Conservation (phyloP, 2,113 vertebrate genomes). For the Coturnix japonica region DNA sequence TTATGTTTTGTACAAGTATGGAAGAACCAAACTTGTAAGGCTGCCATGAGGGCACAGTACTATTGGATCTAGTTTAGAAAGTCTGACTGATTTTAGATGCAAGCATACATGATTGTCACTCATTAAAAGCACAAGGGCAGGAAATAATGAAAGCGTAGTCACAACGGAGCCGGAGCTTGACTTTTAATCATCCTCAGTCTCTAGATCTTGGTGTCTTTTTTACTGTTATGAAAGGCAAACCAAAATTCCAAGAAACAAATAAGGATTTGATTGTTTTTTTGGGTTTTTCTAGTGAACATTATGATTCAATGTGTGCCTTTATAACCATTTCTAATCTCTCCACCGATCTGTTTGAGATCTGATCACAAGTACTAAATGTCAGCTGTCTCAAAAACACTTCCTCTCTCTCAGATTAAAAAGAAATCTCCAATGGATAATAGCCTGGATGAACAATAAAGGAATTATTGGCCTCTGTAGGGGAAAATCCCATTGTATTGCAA, state of each 20-base stretch:
- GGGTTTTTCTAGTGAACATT: not conserved
- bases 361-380: not conserved
- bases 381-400: not conserved
- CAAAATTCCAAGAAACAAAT: not conserved
- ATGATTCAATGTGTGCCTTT: not conserved
- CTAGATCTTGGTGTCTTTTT: not conserved
- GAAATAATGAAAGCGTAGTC: not conserved
- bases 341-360: not conserved
- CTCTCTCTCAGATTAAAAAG: not conserved
- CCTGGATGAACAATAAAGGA: not conserved
- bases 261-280: not conserved
- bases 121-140: not conserved
- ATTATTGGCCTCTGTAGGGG: not conserved
- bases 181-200: not conserved
- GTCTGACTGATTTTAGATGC: not conserved
- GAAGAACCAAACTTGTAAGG: not conserved
- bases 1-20: not conserved
- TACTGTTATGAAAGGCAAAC: not conserved
- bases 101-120: not conserved
- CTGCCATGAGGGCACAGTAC: not conserved
- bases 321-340: not conserved
- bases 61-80: not conserved
- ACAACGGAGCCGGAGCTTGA: not conserved
- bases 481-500: not conserved
- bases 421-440: not conserved